These are phyloP conservation scores for Aphidius ervi DNA, from an alignment of 1,140 invertebrate genomes.

Conservation along the genomic window DNA sequence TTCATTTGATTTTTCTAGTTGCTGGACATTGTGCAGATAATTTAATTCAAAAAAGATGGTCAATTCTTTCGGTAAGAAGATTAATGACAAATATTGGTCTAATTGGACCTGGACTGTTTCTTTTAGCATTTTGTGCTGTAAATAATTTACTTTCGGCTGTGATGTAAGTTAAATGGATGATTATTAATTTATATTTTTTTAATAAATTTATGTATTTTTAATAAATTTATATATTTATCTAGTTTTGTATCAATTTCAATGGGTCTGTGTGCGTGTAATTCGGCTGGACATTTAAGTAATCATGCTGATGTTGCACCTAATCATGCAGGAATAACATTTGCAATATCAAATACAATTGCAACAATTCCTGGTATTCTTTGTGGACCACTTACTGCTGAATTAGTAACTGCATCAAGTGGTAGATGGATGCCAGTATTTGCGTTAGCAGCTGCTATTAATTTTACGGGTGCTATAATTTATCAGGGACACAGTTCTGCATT, in stretches of 20 bases:
- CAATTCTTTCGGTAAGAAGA: constrained; percentile 67
- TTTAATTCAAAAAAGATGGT: constrained; percentile 65
- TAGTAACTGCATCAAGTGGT: constrained; percentile 68
- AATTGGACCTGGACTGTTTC: constrained; percentile 70
- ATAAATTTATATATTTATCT: constrained; percentile 27
- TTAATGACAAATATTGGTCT: constrained; percentile 75
- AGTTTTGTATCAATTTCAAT: constrained; percentile 75
- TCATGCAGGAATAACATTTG: constrained; percentile 77
- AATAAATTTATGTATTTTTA: neutral
- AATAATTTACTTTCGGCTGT: constrained; percentile 69
- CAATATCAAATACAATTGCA: constrained; percentile 76
- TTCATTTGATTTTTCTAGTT: constrained; percentile 32
- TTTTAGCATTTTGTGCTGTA: constrained; percentile 70
- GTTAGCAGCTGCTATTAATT: constrained; percentile 69
- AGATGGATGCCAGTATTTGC: constrained; percentile 77
- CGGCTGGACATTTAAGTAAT: constrained; percentile 75
- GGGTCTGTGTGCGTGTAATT: constrained; percentile 75
- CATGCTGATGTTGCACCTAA: constrained; percentile 77
- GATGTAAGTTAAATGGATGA: constrained; percentile 53
- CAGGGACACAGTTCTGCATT: constrained; percentile 71
- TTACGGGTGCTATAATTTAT: constrained; percentile 74
- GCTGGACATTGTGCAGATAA: constrained; percentile 73
- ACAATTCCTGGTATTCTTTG: constrained; percentile 76
- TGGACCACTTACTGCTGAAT: constrained; percentile 73
- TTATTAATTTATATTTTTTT: neutral